Base-by-base conservation (phyloP, 2,888 invertebrate species). In the Anarsia innoxiella region DNA sequence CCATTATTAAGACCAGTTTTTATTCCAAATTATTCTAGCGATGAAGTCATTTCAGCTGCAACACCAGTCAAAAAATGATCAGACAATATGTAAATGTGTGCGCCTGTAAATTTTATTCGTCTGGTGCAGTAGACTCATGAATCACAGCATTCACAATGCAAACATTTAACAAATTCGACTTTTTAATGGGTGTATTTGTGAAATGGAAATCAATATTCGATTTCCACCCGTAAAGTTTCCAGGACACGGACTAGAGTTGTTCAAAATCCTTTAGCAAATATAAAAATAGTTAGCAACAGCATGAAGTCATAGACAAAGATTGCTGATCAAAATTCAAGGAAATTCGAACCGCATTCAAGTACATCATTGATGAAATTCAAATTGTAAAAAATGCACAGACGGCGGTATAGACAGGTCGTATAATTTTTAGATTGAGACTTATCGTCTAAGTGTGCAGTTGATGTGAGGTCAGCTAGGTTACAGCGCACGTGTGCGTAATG, bases 321-420 rank as follows among this genome's bases (percentile, higher is more conserved):
- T 42, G 39, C 72, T 73, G 62, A 78, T 84, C 71, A 76, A 84
- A 83, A 84, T 84, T 84, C 83, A 84, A 84, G 80, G 82, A 82
- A 82, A 80, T 78, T 72, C 59, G 63, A 73, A 66, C 72, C 80
- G 82, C 80, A 82, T 60, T 72, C 67, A 72, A 79, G 78, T 78
- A 79, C 77, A 77, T 75, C 65, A 64, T 56, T 61, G 60, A 72
- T 73, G 61, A 73, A 74, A 73, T 74, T 76, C 70, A 76, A 69
- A 72, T 75, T 54, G 61, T 66, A 77, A 78, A 80, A 79, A 83
- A 83, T 83, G 82, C 80, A 78, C 68, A 77, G 79, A 78, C 75
- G 58, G 44, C 49, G 59, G 51, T 59, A 54, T 69, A 64, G 68
- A 75, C 64, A 46, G 48, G 58, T 41, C 59, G 82, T 53, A 84